Base-by-base conservation (phyloP, 2,797 vertebrate genomes). In the Gymnodraco acuticeps region DNA sequence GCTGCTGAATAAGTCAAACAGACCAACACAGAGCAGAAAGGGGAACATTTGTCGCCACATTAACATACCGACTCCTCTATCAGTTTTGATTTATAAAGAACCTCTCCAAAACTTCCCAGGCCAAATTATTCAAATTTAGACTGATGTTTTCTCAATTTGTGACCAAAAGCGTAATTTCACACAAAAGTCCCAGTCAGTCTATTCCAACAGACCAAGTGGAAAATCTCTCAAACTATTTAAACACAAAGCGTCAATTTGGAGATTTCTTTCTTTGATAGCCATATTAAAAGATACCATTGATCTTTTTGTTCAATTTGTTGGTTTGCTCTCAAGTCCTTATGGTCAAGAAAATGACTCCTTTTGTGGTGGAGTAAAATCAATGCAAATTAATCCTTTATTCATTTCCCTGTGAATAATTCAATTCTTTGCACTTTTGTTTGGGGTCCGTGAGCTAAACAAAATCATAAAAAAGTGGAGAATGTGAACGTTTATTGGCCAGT, bases 361-460 rank as follows among this genome's bases (percentile, higher is more conserved):
- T 95, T 95, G 93, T 95, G 42, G 68, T 66, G 55, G 78, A 79
- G 89, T 79, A 81, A 95, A 95, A 95, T 96, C 93, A 92, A 96
- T 96, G 94, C 94, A 96, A 96, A 96, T 95, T 82, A 92, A 93
- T 93, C 94, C 91, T 95, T 95, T 96, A 93, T 95, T 84, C 93
- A 87, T 94, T 94, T 94, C 86, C 78, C 88, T 92, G 93, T 95
- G 95, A 94, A 95, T 94, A 94, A 94, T 93, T 93, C 77, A 82
- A 86, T 88, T 79, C 90, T 92, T 92, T 88, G 82, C 89, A 91
- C 94, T 93, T 95, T 95, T 96, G 94, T 95, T 87, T 88, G 90
- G 75, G 79, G 77, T 78, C 92, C 63, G 54, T 73, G 82, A 90
- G 87, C 94, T 86, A 92, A 94, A 93, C 90, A 93, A 93, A 94